Percentiles rank a stretch among this genome's conserved stretches.
Conservation (phyloP, 1,140 invertebrate species). For the Philotrypesis tridentata region DNA sequence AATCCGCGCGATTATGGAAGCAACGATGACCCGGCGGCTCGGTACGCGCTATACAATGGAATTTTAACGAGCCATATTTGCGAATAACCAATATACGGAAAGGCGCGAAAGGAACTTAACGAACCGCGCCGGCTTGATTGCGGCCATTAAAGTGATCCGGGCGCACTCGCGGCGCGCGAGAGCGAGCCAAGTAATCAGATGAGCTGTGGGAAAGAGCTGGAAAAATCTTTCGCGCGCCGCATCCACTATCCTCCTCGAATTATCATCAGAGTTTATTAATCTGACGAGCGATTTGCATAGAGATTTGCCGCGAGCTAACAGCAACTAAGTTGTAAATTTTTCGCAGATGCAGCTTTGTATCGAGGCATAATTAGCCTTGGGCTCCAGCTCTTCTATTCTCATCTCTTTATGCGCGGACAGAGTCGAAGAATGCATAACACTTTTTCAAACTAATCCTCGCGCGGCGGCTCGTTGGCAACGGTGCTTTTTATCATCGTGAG, state of each 20-base stretch:
- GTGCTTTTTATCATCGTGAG: not conserved
- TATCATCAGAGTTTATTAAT: conserved; percentile 45
- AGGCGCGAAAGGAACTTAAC: conserved; percentile 44
- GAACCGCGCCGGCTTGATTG: conserved; percentile 39
- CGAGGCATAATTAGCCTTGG: not conserved
- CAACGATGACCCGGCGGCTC: conserved; percentile 29
- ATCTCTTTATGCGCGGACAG: not conserved
- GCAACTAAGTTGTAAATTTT: conserved; percentile 20
- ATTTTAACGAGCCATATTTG: conserved; percentile 50
- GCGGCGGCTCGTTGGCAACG: not conserved
- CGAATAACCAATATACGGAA: conserved; percentile 40
- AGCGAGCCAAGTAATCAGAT: conserved; percentile 52
- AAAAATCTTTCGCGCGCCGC: conserved; percentile 41
- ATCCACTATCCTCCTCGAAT: conserved; percentile 20
- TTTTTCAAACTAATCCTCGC: not conserved
- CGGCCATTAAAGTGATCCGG: conserved; percentile 38
- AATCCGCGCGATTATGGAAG: conserved; percentile 43
- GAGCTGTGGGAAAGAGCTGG: conserved; percentile 51
- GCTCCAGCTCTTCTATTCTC: not conserved
- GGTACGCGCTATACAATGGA: conserved; percentile 43
- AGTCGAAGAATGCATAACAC: not conserved
- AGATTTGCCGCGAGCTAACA: not conserved
- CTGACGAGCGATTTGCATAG: not conserved
- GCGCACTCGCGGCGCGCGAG: not conserved
- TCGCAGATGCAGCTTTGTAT: not conserved